Conservation (phyloP, 1,140 invertebrate species). For the Nephila pilipes region DNA sequence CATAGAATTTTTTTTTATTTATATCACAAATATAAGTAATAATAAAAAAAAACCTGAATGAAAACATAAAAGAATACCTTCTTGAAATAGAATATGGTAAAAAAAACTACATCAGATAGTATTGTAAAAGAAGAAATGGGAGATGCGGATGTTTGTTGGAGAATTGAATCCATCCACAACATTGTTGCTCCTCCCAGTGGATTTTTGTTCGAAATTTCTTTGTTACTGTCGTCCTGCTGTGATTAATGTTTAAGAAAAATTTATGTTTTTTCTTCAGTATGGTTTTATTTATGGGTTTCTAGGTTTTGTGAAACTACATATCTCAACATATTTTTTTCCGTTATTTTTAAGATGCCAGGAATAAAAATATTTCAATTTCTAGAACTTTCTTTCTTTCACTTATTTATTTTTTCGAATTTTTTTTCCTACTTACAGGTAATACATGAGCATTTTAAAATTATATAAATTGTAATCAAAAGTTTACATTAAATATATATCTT, state of each 20-base stretch:
- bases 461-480: too few relatives aligned
- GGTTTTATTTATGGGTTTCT: constrained; percentile 7
- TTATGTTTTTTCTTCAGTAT: background rate
- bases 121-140: background rate
- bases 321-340: background rate
- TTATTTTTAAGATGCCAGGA: background rate
- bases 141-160: constrained; percentile 11
- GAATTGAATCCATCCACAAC: constrained; percentile 11
- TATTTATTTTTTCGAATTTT: background rate
- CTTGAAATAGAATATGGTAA: background rate
- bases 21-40: background rate
- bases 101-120: background rate
- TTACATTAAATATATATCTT: too few relatives aligned
- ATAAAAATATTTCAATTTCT: background rate
- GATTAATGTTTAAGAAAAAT: constrained; percentile 27
- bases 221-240: constrained; percentile 3
- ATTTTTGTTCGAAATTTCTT: background rate
- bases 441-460: too few relatives aligned
- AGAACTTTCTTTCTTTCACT: background rate
- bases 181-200: background rate
- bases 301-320: background rate
- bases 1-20: background rate
- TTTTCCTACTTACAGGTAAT: background rate
- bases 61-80: constrained; percentile 6
- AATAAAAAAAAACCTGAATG: background rate